Evolutionary conservation across 2,797 vertebrate genomes (phyloP).

Genomic region (Aphelocoma californica): DNA sequence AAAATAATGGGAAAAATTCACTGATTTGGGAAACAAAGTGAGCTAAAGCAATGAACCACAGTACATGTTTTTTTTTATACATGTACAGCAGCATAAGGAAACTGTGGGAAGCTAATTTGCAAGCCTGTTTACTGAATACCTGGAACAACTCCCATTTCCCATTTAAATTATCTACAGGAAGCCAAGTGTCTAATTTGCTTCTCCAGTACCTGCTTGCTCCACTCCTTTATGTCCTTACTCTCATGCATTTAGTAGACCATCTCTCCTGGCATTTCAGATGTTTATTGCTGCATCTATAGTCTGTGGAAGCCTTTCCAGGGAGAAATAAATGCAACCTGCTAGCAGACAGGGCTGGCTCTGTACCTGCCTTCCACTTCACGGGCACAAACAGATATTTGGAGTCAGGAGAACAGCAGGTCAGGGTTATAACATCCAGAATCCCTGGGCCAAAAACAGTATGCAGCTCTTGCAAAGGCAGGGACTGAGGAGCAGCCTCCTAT

Average conservation of each 20-base stretch:
- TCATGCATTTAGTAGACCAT: background rate
- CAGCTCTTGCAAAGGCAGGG: background rate
- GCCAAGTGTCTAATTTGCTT: slow-evolving; percentile 60
- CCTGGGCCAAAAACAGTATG: background rate
- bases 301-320: background rate
- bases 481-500: background rate
- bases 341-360: background rate
- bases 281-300: slow-evolving; percentile 37
- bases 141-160: slow-evolving; percentile 70
- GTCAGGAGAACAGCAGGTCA: slow-evolving; percentile 10
- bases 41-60: background rate
- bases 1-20: background rate
- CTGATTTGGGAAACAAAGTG: slow-evolving; percentile 16
- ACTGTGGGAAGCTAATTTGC: slow-evolving; percentile 70
- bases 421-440: background rate
- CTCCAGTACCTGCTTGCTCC: slow-evolving; percentile 49
- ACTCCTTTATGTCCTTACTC: background rate
- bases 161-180: slow-evolving; percentile 68
- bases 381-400: background rate
- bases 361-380: background rate
- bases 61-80: slow-evolving; percentile 27
- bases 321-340: background rate
- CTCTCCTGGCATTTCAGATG: slow-evolving; percentile 3
- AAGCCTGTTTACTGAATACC: slow-evolving; percentile 68
- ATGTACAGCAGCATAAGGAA: slow-evolving; percentile 59